A percentile compares a stretch with the other conserved stretches of the same genome.
These are phyloP conservation scores for Lapara coniferarum DNA, from an alignment of 2,888 invertebrate genomes.

Conservation along the genomic window DNA sequence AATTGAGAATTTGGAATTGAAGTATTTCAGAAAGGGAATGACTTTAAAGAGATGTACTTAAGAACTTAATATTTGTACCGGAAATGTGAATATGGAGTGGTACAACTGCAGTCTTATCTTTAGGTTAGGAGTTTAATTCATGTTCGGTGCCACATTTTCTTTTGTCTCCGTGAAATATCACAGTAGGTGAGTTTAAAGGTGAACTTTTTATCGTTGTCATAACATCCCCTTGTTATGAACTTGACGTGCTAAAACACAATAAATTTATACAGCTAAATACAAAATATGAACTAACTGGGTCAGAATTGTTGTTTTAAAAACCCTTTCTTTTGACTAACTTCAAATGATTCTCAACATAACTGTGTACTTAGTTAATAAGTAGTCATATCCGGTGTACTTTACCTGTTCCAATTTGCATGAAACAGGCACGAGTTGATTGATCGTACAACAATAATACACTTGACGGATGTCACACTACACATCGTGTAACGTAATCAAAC, in stretches of 20 bases:
- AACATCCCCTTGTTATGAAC: too few species aligned
- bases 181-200: neutral
- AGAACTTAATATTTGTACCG: neutral
- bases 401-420: neutral
- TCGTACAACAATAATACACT: neutral
- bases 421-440: neutral
- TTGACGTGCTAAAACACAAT: too few species aligned
- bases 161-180: neutral
- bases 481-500: neutral
- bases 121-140: neutral
- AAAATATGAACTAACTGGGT: too few species aligned
- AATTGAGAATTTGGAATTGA: too few species aligned
- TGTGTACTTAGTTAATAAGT: too few species aligned
- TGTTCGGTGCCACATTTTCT: neutral
- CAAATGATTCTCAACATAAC: too few species aligned
- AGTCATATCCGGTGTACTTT: neutral
- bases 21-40: too few species aligned
- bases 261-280: too few species aligned
- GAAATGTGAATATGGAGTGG: neutral
- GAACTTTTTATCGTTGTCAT: too few species aligned
- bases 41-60: neutral
- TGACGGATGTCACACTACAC: neutral
- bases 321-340: too few species aligned
- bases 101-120: neutral
- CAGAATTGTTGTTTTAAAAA: too few species aligned